Conservation (phyloP, 2,888 invertebrate genomes). For the Eupithecia pulchellata region DNA sequence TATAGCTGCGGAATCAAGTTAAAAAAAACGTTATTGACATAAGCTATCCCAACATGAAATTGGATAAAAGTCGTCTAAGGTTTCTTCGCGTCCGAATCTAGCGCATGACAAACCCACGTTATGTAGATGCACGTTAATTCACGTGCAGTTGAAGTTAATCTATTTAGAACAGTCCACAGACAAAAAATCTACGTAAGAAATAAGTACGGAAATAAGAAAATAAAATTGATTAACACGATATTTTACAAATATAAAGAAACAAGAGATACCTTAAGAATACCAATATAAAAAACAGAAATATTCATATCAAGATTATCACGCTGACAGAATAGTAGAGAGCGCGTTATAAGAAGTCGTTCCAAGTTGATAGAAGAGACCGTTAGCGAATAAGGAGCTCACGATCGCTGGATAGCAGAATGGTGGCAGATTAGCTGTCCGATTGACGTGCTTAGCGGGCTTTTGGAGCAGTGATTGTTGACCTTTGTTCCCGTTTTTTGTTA, state of each 20-base stretch:
- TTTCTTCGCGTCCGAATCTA: neutral
- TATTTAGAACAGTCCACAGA: too few species aligned
- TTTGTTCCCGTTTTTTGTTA: conserved; percentile 32
- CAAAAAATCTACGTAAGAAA: too few species aligned
- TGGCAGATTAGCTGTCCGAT: conserved; percentile 46
- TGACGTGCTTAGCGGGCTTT: conserved; percentile 43
- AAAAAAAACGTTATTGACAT: too few species aligned
- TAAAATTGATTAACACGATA: too few species aligned
- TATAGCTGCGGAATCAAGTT: neutral
- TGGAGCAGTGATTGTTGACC: conserved; percentile 42
- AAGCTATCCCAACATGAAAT: too few species aligned
- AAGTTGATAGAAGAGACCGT: neutral
- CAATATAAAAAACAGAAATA: too few species aligned
- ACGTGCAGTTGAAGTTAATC: neutral
- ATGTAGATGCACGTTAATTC: too few species aligned
- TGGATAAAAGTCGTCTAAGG: neutral
- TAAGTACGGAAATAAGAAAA: too few species aligned
- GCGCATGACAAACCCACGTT: too few species aligned
- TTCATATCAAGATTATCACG: too few species aligned
- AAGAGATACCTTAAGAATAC: too few species aligned
- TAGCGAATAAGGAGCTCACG: conserved; percentile 31
- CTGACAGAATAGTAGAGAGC: neutral
- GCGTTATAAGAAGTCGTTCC: neutral
- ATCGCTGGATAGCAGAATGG: conserved; percentile 48
- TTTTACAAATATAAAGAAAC: too few species aligned